These are phyloP conservation scores for Laothoe populi DNA, from an alignment of 2,888 invertebrate genomes.

Conservation along the genomic window DNA sequence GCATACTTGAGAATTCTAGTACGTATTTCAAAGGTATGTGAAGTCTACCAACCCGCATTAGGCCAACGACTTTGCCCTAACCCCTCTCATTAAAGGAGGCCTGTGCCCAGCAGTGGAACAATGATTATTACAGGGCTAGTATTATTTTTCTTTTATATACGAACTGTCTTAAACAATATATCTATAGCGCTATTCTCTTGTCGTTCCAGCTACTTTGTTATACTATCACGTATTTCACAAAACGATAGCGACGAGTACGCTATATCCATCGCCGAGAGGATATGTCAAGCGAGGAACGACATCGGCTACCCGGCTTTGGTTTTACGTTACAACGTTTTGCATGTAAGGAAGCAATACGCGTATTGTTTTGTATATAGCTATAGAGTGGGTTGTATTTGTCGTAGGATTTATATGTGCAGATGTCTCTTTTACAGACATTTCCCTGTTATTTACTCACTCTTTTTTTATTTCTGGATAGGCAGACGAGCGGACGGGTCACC, in stretches of 20 bases:
- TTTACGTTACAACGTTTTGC: slow-evolving; percentile 33
- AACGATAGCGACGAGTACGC: slow-evolving; percentile 47
- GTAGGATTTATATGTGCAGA: neutral
- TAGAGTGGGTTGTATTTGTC: neutral
- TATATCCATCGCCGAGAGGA: slow-evolving; percentile 47
- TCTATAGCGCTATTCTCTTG: neutral
- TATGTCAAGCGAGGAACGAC: slow-evolving; percentile 53
- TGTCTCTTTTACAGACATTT: neutral
- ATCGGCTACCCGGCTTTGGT: slow-evolving; percentile 50
- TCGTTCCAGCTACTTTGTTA: slow-evolving; percentile 48
- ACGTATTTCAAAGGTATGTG: no score
- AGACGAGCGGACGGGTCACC: no score
- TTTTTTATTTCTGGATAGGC: no score
- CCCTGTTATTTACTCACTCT: no score
- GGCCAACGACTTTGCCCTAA: no score
- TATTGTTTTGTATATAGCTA: neutral
- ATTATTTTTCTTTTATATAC: no score
- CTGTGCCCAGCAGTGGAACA: no score
- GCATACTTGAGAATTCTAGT: no score
- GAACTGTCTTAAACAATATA: no score
- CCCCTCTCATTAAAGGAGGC: no score
- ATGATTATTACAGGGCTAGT: no score
- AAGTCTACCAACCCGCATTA: no score
- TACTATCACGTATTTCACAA: slow-evolving; percentile 45
- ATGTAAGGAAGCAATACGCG: neutral